phyloP scores from a whole-genome alignment of 2,113 vertebrate genomes.

The Bettongia penicillata region DNA sequence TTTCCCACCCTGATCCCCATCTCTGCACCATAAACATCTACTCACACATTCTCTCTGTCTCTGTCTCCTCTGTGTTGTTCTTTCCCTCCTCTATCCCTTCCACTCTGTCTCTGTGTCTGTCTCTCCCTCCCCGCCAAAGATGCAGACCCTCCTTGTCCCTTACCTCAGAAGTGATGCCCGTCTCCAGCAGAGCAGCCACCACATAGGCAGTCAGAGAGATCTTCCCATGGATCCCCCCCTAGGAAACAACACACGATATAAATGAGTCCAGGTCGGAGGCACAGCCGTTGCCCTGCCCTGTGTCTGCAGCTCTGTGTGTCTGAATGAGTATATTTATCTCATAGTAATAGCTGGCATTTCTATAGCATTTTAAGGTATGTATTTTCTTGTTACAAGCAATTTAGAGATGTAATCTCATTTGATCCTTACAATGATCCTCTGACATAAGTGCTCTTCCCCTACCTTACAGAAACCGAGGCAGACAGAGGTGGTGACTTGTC shows the following conservation, averaged over 20 bases:
- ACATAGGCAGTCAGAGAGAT: conserved; percentile 94
- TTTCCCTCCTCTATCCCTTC: neutral
- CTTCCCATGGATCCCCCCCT: conserved; percentile 95
- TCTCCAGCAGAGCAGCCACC: conserved; percentile 92
- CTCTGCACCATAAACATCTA: neutral
- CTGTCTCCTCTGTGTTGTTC: neutral
- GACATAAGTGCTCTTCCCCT: neutral
- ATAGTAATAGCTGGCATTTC: neutral
- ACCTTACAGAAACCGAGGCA: neutral
- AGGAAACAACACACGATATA: conserved; percentile 28
- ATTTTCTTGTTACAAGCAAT: neutral
- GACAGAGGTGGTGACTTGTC: neutral
- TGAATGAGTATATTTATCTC: neutral
- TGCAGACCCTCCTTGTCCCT: neutral
- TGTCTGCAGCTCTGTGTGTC: neutral
- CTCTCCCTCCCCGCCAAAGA: neutral
- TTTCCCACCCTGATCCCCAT: neutral
- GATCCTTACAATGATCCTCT: neutral
- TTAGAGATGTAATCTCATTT: neutral
- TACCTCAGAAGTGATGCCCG: conserved; percentile 92
- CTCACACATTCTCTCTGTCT: neutral
- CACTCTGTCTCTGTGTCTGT: neutral
- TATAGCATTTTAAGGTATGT: neutral
- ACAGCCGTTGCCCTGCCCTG: neutral
- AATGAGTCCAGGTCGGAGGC: neutral